phyloP scores from a whole-genome alignment of 2,797 vertebrate genomes.

The Lutjanus argentimaculatus region DNA sequence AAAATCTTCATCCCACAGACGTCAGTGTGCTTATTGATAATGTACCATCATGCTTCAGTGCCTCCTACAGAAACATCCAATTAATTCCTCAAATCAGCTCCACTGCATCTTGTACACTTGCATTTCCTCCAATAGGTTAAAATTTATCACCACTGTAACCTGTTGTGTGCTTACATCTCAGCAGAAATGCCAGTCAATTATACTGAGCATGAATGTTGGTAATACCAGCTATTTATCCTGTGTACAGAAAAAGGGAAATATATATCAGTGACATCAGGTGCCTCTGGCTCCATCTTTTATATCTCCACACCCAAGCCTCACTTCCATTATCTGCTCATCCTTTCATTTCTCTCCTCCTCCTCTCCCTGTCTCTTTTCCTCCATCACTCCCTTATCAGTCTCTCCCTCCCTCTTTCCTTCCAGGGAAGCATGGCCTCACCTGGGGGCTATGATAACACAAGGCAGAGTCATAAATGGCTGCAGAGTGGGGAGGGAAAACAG shows the following conservation, averaged over 20 bases:
- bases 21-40: conserved; percentile 49
- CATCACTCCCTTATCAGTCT: conserved; percentile 44
- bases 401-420: conserved; percentile 32
- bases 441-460: conserved; percentile 67
- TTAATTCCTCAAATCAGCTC: conserved; percentile 47
- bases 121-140: conserved; percentile 31
- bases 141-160: conserved; percentile 35
- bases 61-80: conserved; percentile 50
- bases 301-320: conserved; percentile 32
- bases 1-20: conserved; percentile 37
- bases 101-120: conserved; percentile 12
- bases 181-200: conserved; percentile 9
- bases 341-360: conserved; percentile 36
- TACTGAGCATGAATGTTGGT: conserved; percentile 3
- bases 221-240: conserved; percentile 15
- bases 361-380: conserved; percentile 23
- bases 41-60: conserved; percentile 43
- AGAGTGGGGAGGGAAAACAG: conserved; percentile 58
- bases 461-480: conserved; percentile 64
- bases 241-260: neutral
- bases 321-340: conserved; percentile 41
- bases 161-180: conserved; percentile 40
- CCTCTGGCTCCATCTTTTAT: conserved; percentile 24
- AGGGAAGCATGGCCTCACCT: conserved; percentile 62
- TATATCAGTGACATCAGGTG: conserved; percentile 5